Evolutionary conservation across 2,113 vertebrate species (phyloP), one percentile per base, ranked within the genome.

Genomic region (Ceyx margarethae): DNA sequence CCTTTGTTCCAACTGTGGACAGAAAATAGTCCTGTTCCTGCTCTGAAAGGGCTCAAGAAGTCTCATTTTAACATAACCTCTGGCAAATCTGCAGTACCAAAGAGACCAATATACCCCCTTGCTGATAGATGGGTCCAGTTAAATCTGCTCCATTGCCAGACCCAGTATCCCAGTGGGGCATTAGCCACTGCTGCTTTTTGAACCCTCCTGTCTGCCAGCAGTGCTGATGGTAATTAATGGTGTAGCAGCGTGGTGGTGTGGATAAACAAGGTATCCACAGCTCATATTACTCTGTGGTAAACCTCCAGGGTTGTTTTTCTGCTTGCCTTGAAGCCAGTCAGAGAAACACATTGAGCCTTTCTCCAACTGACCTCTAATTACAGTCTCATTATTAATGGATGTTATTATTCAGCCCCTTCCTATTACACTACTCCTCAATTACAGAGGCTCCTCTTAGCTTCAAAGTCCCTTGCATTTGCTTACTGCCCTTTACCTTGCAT

Each of bases 301-400:
- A 72, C 48, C 64, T 90, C 58, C 78, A 91, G 12, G 65, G 73
- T 15, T 90, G 82, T 54, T 89, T 95, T 93, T 62, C 68, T 60
- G 75, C 26, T 3, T 78, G 86, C 68, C 68, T 92, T 71, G 85
- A 89, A 94, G 89, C 37, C 82, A 94, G 69, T 9, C 28, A 67
- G 94, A 64, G 40, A 87, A 89, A 85, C 60, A 79, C 78, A 40
- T 26, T 7, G 67, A 80, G 72, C 45, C 71, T 73, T 80, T 96
- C 87, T 95, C 81, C 76, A 86, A 46, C 82, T 93, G 90, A 95
- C 93, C 95, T 94, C 94, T 86, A 94, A 91, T 95, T 94, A 96
- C 65, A 48, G 85, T 60, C 92, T 86, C 56, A 19, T 96, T 94
- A 95, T 94, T 95, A 91, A 96, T 89, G 91, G 90, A 42, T 73